These are phyloP conservation scores for Syrrhaptes paradoxus DNA, from an alignment of 2,113 vertebrate species.

Conservation along the genomic window DNA sequence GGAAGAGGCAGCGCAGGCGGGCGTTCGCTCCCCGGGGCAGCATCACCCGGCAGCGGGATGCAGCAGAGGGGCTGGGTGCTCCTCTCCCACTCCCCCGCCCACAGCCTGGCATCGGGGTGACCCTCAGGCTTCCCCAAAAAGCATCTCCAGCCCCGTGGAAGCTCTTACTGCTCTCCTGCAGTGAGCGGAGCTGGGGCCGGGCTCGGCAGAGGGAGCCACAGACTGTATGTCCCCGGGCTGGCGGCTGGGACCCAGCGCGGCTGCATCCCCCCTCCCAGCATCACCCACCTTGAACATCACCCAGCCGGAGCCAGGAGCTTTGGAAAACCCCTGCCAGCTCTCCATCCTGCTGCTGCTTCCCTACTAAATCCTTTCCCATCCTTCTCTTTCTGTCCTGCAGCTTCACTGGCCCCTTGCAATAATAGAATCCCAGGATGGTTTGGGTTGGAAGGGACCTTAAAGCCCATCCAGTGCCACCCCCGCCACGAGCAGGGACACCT, in stretches of 20 bases:
- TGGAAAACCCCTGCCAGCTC: neutral
- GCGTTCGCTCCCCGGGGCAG: neutral
- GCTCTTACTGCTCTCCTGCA: neutral
- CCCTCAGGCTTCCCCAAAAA: too few relatives aligned
- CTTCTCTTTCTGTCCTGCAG: neutral
- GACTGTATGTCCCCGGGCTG: neutral
- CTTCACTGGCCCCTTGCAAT: neutral
- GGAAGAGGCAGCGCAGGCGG: accelerated
- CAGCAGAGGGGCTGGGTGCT: neutral
- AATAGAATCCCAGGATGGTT: too few relatives aligned
- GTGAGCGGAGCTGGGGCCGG: neutral
- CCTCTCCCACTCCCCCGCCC: neutral
- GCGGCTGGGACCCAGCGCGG: neutral
- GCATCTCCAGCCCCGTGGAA: neutral
- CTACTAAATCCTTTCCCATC: neutral
- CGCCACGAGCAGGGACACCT: too few relatives aligned
- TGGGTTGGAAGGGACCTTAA: too few relatives aligned
- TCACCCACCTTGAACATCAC: neutral
- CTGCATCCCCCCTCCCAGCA: neutral
- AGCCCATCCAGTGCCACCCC: too few relatives aligned
- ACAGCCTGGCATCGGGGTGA: neutral
- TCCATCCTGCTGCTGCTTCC: neutral
- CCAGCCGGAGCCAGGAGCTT: neutral
- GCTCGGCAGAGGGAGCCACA: slow-evolving; percentile 63
- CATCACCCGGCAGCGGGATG: neutral